These are phyloP conservation scores for Onchidella celtica DNA, from an alignment of 2,888 invertebrate species.

Conservation along the genomic window DNA sequence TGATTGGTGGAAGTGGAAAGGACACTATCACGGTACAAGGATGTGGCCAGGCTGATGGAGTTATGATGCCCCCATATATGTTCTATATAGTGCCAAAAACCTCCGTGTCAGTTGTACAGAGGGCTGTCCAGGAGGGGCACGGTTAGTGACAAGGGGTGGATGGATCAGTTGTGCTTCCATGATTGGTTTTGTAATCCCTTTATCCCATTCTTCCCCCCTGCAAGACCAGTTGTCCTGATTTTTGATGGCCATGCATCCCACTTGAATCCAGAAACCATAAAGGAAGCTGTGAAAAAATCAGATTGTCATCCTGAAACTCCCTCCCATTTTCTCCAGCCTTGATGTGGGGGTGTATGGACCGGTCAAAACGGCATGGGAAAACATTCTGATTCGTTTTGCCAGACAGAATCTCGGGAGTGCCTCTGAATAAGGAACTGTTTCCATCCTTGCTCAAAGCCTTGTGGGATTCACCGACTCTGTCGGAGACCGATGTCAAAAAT, in stretches of 20 bases:
- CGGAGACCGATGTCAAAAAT: conserved; percentile 1
- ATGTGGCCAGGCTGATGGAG: conserved; percentile 69
- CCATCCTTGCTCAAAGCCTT: conserved; percentile 11
- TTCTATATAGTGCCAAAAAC: conserved; percentile 79
- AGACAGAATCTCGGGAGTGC: not conserved
- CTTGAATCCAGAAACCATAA: conserved; percentile 63
- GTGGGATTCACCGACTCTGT: conserved; percentile 1
- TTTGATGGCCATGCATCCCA: conserved; percentile 47
- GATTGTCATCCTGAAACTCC: conserved; percentile 69
- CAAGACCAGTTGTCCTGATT: conserved; percentile 21
- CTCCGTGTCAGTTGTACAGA: conserved; percentile 78
- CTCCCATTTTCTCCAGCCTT: conserved; percentile 57
- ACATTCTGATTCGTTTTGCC: conserved; percentile 37
- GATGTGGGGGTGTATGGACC: conserved; percentile 56
- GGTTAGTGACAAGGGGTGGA: conserved; percentile 76
- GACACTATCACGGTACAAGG: conserved; percentile 29
- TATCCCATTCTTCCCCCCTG: conserved; percentile 55
- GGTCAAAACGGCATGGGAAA: conserved; percentile 53
- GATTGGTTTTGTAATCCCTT: conserved; percentile 72
- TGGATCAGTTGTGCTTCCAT: conserved; percentile 66
- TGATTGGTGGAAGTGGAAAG: conserved; percentile 16
- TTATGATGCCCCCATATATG: conserved; percentile 76
- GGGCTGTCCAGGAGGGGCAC: conserved; percentile 75
- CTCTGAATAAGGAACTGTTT: conserved; percentile 24
- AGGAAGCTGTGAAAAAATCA: conserved; percentile 72